Evolutionary conservation across 2,888 invertebrate genomes (phyloP), one percentile per base, ranked within the genome.

Genomic region (Lampropteryx suffumata): DNA sequence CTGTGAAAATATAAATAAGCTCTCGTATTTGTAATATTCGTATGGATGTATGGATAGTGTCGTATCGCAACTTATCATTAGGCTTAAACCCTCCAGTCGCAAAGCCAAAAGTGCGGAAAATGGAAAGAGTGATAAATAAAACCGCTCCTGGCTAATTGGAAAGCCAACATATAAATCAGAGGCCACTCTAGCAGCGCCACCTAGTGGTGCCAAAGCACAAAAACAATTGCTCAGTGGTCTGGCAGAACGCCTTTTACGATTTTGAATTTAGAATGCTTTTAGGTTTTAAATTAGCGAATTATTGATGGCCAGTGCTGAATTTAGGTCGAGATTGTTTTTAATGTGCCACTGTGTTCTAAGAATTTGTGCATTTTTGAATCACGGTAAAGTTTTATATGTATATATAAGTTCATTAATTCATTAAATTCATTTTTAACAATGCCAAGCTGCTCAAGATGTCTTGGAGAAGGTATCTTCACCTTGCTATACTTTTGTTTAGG

Each of bases 71-170:
- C 41, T 0, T 43, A 0, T 66, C 17, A 67, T 69, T 64, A 30
- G 24, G 11, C n/a, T 8, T 12, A 2, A 3, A 17, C 17, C 4
- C 17, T 13, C 2, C 36, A 45, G 50, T 39, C 56, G 46, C 50
- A 55, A 49, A 71, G 66, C 80, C 76, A 79, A 83, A 84, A 82
- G 77, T 81, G 78, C 67, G 77, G 80, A 76, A 82, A 84, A 84
- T 79, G 71, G 80, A 77, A 79, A 82, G 81, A 83, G 82, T 74
- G 74, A 84, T 84, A 86, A 86, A 87, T 86, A 86, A 86, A 84
- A 79, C 77, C 75, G 69, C 75, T 61, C 76, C 73, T 71, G 69
- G 80, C 87, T 88, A 88, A 87, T 86, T 87, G 84, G 80, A 81
- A 83, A 79, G 77, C 82, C 79, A 75, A 76, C 79, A 72, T 75